A percentile compares a stretch with the other conserved stretches of the same genome.
Evolutionary conservation across 2,888 invertebrate species (phyloP).

Genomic region (Branchipolynoe longqiensis): DNA sequence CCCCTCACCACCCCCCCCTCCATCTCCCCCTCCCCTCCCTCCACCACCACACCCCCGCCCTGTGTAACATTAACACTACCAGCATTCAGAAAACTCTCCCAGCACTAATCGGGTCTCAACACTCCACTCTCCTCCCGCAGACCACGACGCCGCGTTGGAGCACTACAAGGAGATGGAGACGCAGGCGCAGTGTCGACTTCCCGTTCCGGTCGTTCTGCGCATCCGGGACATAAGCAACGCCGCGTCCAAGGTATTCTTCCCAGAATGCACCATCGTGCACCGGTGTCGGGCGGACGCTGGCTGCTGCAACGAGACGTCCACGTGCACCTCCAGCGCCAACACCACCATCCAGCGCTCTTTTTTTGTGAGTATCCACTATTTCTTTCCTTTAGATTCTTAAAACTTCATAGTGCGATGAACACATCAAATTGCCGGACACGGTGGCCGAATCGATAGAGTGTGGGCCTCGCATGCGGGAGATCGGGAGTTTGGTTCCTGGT

Average conservation of each 20-base stretch:
- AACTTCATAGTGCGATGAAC: too few species aligned
- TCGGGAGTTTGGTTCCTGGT: too few species aligned
- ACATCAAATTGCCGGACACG: too few species aligned
- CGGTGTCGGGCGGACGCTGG: conserved; percentile 93
- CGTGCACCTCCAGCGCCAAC: conserved; percentile 90
- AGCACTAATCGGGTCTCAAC: too few species aligned
- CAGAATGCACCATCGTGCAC: conserved; percentile 92
- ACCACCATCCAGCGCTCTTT: conserved; percentile 89
- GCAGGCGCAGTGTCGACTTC: conserved; percentile 84
- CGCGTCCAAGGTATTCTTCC: conserved; percentile 88
- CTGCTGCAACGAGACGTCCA: conserved; percentile 89
- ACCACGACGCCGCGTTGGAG: conserved; percentile 64
- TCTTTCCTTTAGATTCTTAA: too few species aligned
- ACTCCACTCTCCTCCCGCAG: background rate
- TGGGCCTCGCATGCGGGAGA: too few species aligned
- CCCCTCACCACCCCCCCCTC: too few species aligned
- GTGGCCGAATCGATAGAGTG: too few species aligned
- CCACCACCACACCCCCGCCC: too few species aligned
- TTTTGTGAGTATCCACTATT: conserved; percentile 90
- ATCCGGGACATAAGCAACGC: conserved; percentile 88
- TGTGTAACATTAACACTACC: too few species aligned
- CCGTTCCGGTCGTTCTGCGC: conserved; percentile 89
- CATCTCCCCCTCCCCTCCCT: too few species aligned
- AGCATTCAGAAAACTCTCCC: too few species aligned
- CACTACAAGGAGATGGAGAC: conserved; percentile 71